Evolutionary conservation across 2,888 invertebrate genomes (phyloP).

Genomic region (Acanthococcus lagerstroemiae): DNA sequence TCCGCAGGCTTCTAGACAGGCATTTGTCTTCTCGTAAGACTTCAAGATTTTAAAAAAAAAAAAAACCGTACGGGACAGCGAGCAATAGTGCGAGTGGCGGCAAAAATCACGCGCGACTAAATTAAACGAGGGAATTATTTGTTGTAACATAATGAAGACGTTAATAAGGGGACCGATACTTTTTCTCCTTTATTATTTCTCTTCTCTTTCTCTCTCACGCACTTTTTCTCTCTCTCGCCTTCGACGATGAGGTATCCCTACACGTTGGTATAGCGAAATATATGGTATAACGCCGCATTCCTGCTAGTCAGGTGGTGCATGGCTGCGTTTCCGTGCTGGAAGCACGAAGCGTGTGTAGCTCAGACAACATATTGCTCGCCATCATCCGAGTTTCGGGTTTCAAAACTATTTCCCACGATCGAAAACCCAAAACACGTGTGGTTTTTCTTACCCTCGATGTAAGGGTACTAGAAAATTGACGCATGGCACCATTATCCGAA

Average conservation of each 20-base stretch:
- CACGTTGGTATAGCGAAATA: neutral
- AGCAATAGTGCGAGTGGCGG: no score
- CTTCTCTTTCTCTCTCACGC: no score
- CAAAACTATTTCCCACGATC: constrained; percentile 19
- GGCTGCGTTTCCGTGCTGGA: neutral
- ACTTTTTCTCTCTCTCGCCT: neutral
- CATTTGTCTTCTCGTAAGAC: no score
- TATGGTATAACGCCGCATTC: neutral
- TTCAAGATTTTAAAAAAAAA: no score
- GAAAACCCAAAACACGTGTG: constrained; percentile 11
- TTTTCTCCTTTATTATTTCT: neutral
- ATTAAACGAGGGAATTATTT: neutral
- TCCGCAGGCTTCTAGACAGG: no score
- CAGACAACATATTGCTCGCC: constrained; percentile 2
- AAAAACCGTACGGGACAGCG: no score
- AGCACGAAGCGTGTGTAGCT: neutral
- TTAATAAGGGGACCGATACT: constrained; percentile 3
- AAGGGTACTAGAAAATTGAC: neutral
- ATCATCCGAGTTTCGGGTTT: constrained; percentile 22
- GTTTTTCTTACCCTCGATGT: neutral
- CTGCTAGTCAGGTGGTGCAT: neutral
- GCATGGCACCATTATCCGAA: neutral
- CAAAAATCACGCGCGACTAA: no score
- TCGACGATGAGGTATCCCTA: neutral
- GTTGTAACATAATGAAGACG: constrained; percentile 9